phyloP scores from a whole-genome alignment of 2,113 vertebrate genomes.

The Upupa epops region DNA sequence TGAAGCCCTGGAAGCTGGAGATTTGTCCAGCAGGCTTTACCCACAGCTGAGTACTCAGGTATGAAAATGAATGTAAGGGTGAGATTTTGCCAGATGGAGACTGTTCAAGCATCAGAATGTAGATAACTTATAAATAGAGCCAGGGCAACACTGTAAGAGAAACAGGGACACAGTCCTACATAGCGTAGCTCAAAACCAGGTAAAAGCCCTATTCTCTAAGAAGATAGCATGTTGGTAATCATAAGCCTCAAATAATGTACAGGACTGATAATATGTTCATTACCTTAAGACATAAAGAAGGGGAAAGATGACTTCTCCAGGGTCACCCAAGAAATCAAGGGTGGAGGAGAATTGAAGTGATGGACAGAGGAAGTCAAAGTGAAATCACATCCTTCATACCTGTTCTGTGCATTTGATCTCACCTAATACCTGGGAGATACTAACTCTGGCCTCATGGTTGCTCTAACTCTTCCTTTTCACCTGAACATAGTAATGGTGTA shows the following conservation, averaged over 20 bases:
- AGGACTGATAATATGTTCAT: background rate
- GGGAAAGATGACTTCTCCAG: background rate
- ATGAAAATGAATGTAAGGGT: background rate
- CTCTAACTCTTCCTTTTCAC: background rate
- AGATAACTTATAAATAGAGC: background rate
- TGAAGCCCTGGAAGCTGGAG: constrained; percentile 80
- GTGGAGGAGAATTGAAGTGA: background rate
- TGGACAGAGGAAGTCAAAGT: background rate
- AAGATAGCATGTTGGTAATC: background rate
- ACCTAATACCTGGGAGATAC: background rate
- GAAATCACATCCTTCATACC: background rate
- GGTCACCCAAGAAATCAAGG: background rate
- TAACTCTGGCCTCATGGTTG: background rate
- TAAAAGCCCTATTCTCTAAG: background rate
- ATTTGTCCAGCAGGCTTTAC: constrained; percentile 77
- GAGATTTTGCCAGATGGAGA: background rate
- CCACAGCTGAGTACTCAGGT: constrained; percentile 87
- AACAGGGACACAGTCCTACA: background rate
- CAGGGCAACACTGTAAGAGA: background rate
- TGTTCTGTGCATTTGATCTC: background rate
- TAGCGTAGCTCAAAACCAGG: background rate
- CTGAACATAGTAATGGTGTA: background rate
- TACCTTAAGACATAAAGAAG: background rate
- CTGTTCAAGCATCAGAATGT: background rate
- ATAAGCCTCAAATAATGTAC: background rate